phyloP scores from a whole-genome alignment of 2,797 vertebrate species.

The Antrozous pallidus region DNA sequence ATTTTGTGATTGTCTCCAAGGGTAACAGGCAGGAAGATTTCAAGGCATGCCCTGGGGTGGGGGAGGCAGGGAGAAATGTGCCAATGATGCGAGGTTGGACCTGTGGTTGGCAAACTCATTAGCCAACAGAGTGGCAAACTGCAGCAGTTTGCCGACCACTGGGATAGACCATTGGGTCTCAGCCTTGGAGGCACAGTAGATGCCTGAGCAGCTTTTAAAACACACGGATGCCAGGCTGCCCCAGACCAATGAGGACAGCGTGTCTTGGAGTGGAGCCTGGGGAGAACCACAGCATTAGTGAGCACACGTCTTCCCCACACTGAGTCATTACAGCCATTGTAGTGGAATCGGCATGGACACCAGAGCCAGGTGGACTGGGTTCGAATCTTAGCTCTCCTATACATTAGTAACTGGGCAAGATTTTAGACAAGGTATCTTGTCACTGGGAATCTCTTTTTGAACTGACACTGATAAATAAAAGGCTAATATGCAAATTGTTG shows the following conservation, averaged over 20 bases:
- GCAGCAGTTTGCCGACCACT: no score
- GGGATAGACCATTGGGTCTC: not conserved
- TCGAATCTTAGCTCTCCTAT: not conserved
- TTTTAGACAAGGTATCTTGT: not conserved
- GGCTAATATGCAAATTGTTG: no score
- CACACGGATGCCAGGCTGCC: not conserved
- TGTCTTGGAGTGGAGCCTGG: not conserved
- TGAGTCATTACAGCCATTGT: not conserved
- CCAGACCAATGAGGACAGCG: not conserved
- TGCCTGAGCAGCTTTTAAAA: not conserved
- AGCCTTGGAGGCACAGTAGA: no score
- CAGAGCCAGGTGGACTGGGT: not conserved
- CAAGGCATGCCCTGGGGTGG: not conserved
- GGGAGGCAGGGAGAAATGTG: not conserved
- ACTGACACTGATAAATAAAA: not conserved
- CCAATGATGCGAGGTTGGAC: not conserved
- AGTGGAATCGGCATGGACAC: rapidly evolving
- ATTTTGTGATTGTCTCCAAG: not conserved
- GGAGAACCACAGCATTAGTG: not conserved
- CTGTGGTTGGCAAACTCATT: no score
- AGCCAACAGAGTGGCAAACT: no score
- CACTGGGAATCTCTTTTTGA: not conserved
- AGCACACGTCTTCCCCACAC: not conserved
- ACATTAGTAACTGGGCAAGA: not conserved
- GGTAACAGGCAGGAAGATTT: not conserved